Evolutionary conservation across 2,888 invertebrate species (phyloP).

Genomic region (Odontomyia ornata): DNA sequence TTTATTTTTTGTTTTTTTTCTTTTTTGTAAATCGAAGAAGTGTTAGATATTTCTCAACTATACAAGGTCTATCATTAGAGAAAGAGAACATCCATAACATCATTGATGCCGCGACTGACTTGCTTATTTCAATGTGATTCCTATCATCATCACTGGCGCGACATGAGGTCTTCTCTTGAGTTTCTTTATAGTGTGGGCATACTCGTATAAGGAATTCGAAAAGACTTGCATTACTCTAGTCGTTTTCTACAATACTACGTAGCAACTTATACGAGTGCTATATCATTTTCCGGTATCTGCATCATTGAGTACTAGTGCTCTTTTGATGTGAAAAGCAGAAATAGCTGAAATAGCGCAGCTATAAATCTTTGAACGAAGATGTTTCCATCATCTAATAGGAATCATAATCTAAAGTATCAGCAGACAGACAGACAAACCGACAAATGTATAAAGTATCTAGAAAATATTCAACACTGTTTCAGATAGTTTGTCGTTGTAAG

Average conservation of each 20-base stretch:
- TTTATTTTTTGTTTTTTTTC: not conserved
- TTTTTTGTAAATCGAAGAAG: not conserved
- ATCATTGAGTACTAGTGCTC: not conserved
- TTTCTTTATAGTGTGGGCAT: not conserved
- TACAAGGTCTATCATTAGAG: conserved; percentile 11
- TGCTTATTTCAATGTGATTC: conserved; percentile 14
- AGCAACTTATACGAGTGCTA: not conserved
- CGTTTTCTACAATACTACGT: not conserved
- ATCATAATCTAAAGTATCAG: not conserved
- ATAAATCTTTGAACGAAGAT: not conserved
- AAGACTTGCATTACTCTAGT: not conserved
- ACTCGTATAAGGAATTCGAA: not conserved
- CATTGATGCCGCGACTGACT: not conserved
- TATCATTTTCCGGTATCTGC: conserved; percentile 7
- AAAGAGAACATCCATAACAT: not conserved
- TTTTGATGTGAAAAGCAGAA: not conserved
- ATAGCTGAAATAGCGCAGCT: not conserved
- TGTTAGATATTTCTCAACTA: conserved; percentile 12
- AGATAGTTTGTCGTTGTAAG: not conserved
- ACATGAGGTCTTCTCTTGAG: conserved; percentile 21
- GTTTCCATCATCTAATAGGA: conserved; percentile 13
- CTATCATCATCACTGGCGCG: conserved; percentile 16
- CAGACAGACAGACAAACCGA: not conserved
- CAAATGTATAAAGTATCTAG: not conserved
- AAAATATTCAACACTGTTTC: not conserved